phyloP scores from a whole-genome alignment of 2,113 vertebrate genomes.

The Calyptommatus sinebrachiatus region DNA sequence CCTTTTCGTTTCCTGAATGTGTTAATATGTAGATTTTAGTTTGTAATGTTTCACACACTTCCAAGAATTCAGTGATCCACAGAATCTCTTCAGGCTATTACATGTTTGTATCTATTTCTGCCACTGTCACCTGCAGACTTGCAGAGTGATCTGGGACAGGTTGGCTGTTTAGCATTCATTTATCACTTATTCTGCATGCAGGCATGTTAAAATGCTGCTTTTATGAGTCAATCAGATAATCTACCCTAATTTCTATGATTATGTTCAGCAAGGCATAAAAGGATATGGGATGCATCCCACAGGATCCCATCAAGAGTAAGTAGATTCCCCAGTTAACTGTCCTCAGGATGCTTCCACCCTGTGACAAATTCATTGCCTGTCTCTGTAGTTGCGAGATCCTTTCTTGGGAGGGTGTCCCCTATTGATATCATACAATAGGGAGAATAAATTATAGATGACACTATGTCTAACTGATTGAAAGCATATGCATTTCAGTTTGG shows the following conservation, averaged over 20 bases:
- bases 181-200: accelerated
- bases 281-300: conserved; percentile 43
- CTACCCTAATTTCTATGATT: conserved; percentile 35
- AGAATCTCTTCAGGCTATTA: accelerated
- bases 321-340: conserved; percentile 40
- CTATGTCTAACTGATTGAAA: background rate
- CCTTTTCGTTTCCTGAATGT: conserved; percentile 3
- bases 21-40: background rate
- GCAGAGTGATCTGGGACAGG: background rate
- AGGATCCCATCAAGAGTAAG: conserved; percentile 35
- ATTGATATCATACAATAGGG: conserved; percentile 1
- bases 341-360: conserved; percentile 24
- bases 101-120: background rate
- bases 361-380: conserved; percentile 39
- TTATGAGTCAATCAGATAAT: background rate
- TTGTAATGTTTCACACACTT: background rate
- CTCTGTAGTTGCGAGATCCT: conserved; percentile 11
- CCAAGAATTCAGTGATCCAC: background rate
- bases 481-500: background rate
- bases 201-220: conserved; percentile 24
- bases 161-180: background rate
- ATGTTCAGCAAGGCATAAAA: conserved; percentile 43
- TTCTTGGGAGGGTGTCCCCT: conserved; percentile 24
- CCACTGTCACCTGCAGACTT: background rate
- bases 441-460: background rate